A percentile compares a stretch with the other conserved stretches of the same genome.
phyloP scores from a whole-genome alignment of 2,888 invertebrate genomes.

The Apamea anceps region DNA sequence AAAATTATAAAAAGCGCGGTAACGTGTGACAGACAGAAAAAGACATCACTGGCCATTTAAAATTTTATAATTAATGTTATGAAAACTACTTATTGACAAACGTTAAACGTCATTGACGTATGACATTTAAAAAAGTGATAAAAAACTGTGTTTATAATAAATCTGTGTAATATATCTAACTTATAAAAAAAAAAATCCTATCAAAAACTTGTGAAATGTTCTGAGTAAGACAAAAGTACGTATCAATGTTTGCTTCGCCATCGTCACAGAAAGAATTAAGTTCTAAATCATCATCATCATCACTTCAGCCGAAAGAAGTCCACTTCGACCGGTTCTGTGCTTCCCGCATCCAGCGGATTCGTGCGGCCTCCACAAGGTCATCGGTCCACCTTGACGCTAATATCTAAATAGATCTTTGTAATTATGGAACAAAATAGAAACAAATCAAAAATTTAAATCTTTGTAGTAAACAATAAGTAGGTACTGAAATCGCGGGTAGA shows the following conservation, averaged over 20 bases:
- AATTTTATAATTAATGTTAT: background rate
- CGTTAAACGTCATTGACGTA: background rate
- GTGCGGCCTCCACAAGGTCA: background rate
- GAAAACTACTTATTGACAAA: background rate
- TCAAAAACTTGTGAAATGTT: background rate
- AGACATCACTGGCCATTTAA: background rate
- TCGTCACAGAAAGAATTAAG: background rate
- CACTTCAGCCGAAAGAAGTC: background rate
- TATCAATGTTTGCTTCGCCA: background rate
- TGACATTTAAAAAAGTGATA: background rate
- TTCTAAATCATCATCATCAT: background rate
- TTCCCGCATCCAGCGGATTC: background rate
- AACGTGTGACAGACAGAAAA: background rate
- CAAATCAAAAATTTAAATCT: background rate
- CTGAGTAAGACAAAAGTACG: conserved; percentile 6
- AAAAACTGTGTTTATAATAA: background rate
- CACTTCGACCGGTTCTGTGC: background rate
- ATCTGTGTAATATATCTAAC: too few relatives aligned
- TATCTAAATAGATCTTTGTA: background rate
- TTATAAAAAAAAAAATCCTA: background rate
- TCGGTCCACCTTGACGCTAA: background rate
- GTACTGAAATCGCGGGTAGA: background rate
- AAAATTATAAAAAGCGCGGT: background rate
- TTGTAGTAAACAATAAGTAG: background rate
- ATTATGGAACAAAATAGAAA: background rate